A percentile compares a stretch with the other conserved stretches of the same genome.
phyloP scores from a whole-genome alignment of 2,113 vertebrate species.

The Oryctolagus cuniculus region DNA sequence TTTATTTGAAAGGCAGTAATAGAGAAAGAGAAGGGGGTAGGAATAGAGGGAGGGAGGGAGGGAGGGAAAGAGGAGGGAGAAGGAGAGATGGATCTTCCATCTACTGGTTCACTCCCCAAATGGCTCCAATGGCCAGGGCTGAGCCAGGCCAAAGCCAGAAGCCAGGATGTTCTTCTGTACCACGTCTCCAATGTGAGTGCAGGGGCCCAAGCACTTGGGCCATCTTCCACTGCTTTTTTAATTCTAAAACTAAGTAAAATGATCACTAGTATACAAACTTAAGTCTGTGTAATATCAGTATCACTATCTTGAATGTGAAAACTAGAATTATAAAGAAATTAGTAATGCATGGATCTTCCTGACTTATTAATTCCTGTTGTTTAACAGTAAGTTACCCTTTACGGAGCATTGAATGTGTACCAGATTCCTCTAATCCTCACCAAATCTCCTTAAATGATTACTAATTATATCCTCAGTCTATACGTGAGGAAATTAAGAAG shows the following conservation, averaged over 20 bases:
- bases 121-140: no score
- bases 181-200: no score
- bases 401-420: conserved; percentile 7
- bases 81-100: no score
- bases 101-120: no score
- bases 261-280: background rate
- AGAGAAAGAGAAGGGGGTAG: no score
- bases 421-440: conserved; percentile 2
- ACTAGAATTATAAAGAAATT: conserved; percentile 5
- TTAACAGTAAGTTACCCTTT: conserved; percentile 4
- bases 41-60: no score
- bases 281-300: background rate
- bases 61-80: no score
- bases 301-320: background rate
- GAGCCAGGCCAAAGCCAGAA: no score
- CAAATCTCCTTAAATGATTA: background rate
- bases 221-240: background rate
- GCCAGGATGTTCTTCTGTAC: no score
- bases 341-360: background rate
- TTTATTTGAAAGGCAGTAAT: no score
- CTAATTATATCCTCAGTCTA: conserved; percentile 5
- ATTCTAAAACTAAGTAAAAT: conserved; percentile 51
- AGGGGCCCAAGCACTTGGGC: no score
- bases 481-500: conserved; percentile 46
- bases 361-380: background rate